Base-by-base conservation (phyloP, 1,140 invertebrate genomes). In the Protaetia brevitarsis region DNA sequence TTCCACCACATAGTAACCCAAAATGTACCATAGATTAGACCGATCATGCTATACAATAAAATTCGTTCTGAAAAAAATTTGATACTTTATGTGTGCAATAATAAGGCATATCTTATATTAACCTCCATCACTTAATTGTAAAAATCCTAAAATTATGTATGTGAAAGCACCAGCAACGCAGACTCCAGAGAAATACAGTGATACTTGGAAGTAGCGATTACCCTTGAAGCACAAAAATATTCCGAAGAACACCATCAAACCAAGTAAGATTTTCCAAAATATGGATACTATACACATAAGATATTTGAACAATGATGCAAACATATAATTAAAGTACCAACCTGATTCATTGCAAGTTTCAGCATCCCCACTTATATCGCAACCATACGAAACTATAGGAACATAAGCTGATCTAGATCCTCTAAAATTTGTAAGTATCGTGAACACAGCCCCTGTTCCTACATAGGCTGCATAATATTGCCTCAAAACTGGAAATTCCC, bases 381-480 rank as follows among this genome's bases (percentile, higher is more conserved):
- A 91, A 2, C 82, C 86, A 73, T 89, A 91, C 2, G 86, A 87
- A 56, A 85, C 78, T 5, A 79, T 79, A 1, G 89, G 88, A 2
- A 90, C 83, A 72, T 92, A 92, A 2, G 84, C 81, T 13, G 87
- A 83, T 66, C 83, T 82, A 2, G 73, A 64, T 65, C 79, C 73
- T 37, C 68, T 74, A 67, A 77, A 79, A 30, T 79, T 82, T 1
- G 86, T 87, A 5, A 90, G 78, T 13, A 87, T 82, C 0, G 78
- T 85, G 71, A 85, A 89, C 28, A 90, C 78, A 2, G 83, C 82
- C 19, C 87, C 88, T 5, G 82, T 85, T 26, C 88, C 88, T 8
- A 77, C 79, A 73, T 90, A 90, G 3, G 83, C 80, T 71, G 83
- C 86, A 64, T 86, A 84, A 68, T 83, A 76, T 37, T 82, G 79